Percentiles rank a stretch among this genome's conserved stretches.
Conservation (phyloP, 2,888 invertebrate species). For the Pollenia amentaria region DNA sequence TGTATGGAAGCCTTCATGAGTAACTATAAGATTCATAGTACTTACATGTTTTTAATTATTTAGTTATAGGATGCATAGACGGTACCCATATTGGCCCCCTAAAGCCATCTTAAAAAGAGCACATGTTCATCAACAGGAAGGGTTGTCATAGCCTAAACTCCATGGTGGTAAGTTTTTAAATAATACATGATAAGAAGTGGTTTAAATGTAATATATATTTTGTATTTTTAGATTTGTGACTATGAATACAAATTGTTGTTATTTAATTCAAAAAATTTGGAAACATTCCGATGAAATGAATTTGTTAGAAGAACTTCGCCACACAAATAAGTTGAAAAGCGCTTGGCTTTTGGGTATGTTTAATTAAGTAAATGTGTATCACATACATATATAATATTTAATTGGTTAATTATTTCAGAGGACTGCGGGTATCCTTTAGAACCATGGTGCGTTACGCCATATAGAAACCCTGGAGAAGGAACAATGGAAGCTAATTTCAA, state of each 20-base stretch:
- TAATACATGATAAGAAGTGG: too few relatives aligned
- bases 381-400: too few relatives aligned
- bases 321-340: conserved; percentile 11
- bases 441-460: conserved; percentile 52
- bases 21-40: too few relatives aligned
- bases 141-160: conserved; percentile 10
- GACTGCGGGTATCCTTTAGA: conserved; percentile 14
- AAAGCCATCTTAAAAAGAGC: conserved; percentile 25
- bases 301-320: neutral
- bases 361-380: too few relatives aligned
- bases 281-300: neutral
- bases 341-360: neutral
- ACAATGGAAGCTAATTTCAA: conserved; percentile 50
- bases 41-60: too few relatives aligned
- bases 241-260: neutral
- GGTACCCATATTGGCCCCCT: conserved; percentile 32
- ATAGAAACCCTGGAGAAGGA: conserved; percentile 50
- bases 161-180: conserved; percentile 25
- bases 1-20: too few relatives aligned
- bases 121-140: conserved; percentile 36
- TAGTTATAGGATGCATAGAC: conserved; percentile 31
- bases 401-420: neutral
- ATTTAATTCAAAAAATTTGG: conserved; percentile 12
- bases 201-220: too few relatives aligned
- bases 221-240: neutral